These are phyloP conservation scores for Kuschelorhynchus macadamiae DNA, from an alignment of 2,888 invertebrate species.

Conservation along the genomic window DNA sequence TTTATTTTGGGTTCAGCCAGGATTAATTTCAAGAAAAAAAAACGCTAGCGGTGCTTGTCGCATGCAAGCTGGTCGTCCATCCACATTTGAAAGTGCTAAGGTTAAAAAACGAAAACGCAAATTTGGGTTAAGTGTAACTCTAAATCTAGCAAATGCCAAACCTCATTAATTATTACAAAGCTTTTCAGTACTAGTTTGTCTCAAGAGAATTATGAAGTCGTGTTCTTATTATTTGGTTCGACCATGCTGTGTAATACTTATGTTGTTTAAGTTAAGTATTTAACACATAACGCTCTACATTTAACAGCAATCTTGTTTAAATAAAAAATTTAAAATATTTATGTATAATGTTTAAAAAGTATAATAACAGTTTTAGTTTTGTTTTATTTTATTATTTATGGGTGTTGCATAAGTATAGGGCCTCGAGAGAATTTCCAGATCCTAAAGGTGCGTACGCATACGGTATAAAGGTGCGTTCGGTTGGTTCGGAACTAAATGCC, in stretches of 20 bases:
- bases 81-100: constrained; percentile 11
- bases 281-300: constrained; percentile 6
- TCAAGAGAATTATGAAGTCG: constrained; percentile 7
- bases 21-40: no score
- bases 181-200: not conserved
- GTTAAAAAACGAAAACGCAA: constrained; percentile 16
- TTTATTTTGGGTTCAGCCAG: no score
- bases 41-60: constrained; percentile 12
- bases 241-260: constrained; percentile 1
- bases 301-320: constrained; percentile 1
- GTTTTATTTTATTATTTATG: no score
- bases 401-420: no score
- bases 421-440: no score
- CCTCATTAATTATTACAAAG: constrained; percentile 3
- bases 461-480: no score
- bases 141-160: no score
- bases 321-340: no score
- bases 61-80: constrained; percentile 12
- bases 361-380: no score
- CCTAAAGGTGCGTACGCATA: no score
- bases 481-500: no score
- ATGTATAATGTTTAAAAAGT: no score
- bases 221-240: not conserved
- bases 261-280: constrained; percentile 6
- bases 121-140: constrained; percentile 8